Evolutionary conservation across 2,888 invertebrate genomes (phyloP), one percentile per base, ranked within the genome.

Genomic region (Cremastinae sp.): DNA sequence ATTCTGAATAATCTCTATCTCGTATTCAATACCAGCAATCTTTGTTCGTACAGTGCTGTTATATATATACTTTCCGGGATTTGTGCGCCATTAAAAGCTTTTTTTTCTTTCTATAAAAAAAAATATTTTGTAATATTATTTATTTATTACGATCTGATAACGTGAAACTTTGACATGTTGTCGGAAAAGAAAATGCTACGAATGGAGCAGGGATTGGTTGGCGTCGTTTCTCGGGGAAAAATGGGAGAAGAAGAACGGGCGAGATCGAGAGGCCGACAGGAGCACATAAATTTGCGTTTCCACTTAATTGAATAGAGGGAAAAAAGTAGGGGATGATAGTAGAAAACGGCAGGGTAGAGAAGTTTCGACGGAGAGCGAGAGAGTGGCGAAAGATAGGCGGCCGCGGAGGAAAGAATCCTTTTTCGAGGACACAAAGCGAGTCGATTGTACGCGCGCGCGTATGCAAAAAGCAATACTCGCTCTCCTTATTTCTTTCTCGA

Each of bases 261-360:
- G 83, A 80, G 82, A 81, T 81, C 81, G 83, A 43, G 43, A 65
- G 61, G 41, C 34, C 59, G 64, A 61, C 61, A 61, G 56, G 34
- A 70, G 82, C 28, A 88, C 89, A 89, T 89, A 89, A 89, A 89
- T 89, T 89, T 88, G 84, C 87, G 79, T 84, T 81, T 82, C 82
- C 82, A 85, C 86, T 88, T 89, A 89, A 89, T 89, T 89, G 89
- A 89, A 89, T 86, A 85, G 87, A 87, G 84, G 85, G 86, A 72
- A 64, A 36, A 18, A 20, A 66, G 47, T 9, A 54, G 59, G 69
- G 64, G 68, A 47, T 64, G 64, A 56, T 58, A 68, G 64, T 65
- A 34, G 64, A 45, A 51, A 49, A 43, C 22, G 45, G 20, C 18
- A 72, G 58, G 54, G 66, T 80, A 75, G 75, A 64, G n/a, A 51